phyloP scores from a whole-genome alignment of 2,888 invertebrate genomes.

The Scelioninae gen. 1 region DNA sequence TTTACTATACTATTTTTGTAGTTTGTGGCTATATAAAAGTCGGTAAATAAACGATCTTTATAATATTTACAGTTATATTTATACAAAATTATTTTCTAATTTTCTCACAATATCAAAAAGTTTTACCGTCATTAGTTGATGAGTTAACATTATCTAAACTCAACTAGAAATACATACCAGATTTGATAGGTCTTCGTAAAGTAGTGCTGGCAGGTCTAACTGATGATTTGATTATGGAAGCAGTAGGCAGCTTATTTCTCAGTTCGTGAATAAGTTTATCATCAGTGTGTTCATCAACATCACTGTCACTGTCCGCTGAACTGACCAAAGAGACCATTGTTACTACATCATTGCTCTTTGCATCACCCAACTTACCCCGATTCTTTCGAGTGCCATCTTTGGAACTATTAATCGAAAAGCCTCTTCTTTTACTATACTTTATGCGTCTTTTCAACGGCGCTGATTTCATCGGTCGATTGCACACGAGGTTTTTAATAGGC shows the following conservation, averaged over 20 bases:
- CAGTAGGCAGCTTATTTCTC: slow-evolving; percentile 81
- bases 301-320: slow-evolving; percentile 88
- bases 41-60: no score
- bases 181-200: slow-evolving; percentile 71
- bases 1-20: no score
- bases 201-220: slow-evolving; percentile 71
- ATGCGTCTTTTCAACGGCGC: slow-evolving; percentile 79
- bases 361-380: slow-evolving; percentile 67
- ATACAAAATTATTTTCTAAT: no score
- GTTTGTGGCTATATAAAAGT: no score
- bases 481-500: slow-evolving; percentile 56
- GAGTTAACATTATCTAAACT: no score
- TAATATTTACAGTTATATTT: no score
- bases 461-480: slow-evolving; percentile 77
- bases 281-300: slow-evolving; percentile 81
- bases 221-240: slow-evolving; percentile 81
- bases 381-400: slow-evolving; percentile 72
- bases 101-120: no score
- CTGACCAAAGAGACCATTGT: slow-evolving; percentile 89
- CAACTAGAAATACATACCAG: slow-evolving; percentile 29
- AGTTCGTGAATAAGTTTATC: slow-evolving; percentile 81
- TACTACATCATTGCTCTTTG: slow-evolving; percentile 83
- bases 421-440: slow-evolving; percentile 77
- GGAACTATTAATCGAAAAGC: slow-evolving; percentile 51
- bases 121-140: no score